These are phyloP conservation scores for Ornithoptera priamus DNA, from an alignment of 2,888 invertebrate genomes.

Conservation along the genomic window DNA sequence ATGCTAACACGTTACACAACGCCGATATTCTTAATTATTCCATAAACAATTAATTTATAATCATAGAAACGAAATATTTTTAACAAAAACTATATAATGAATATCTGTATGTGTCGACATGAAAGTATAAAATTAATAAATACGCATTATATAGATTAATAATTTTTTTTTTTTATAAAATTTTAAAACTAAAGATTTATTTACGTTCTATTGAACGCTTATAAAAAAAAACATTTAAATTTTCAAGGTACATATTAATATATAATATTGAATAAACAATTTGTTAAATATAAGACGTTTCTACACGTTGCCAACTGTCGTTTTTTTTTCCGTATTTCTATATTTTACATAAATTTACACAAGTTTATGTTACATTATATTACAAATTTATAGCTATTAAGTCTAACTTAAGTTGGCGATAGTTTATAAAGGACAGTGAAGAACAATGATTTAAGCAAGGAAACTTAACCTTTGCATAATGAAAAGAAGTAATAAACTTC, in stretches of 20 bases:
- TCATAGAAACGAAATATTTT: background rate
- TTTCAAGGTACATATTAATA: background rate
- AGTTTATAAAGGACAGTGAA: constrained; percentile 15
- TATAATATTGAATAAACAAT: background rate
- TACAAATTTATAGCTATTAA: constrained; percentile 19
- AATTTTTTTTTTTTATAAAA: background rate
- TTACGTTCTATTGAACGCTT: background rate
- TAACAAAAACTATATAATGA: too few species aligned
- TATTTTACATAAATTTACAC: constrained; percentile 23
- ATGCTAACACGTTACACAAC: constrained; percentile 26
- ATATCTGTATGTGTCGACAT: too few species aligned
- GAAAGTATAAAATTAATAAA: too few species aligned
- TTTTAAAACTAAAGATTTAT: background rate
- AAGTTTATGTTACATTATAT: constrained; percentile 20
- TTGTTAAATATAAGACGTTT: background rate
- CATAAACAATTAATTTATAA: constrained; percentile 19
- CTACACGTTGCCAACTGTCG: constrained; percentile 3
- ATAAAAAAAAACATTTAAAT: background rate
- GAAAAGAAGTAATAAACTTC: constrained; percentile 11
- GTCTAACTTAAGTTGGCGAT: constrained; percentile 16
- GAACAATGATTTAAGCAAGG: constrained; percentile 24
- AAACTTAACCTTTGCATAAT: constrained; percentile 14
- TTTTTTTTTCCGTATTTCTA: constrained; percentile 6
- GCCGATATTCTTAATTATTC: constrained; percentile 5
- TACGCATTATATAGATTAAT: background rate